These are phyloP conservation scores for Aporophyla nigra DNA, from an alignment of 2,888 invertebrate genomes.

Conservation along the genomic window DNA sequence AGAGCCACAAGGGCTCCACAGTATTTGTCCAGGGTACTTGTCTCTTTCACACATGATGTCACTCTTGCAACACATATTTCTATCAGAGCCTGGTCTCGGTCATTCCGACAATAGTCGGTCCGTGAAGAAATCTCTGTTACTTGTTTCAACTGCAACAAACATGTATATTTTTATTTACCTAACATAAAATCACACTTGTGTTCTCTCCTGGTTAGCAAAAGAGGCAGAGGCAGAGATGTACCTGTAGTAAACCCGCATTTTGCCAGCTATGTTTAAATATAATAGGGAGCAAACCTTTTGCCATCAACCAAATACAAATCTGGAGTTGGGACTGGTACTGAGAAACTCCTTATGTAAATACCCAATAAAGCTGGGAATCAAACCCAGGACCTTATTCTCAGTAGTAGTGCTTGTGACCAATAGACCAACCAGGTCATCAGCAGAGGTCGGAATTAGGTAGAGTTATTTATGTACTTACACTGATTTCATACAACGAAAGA, in stretches of 20 bases:
- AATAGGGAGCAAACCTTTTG: neutral
- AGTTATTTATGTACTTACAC: too few species aligned
- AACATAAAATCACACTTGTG: neutral
- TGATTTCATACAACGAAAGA: too few species aligned
- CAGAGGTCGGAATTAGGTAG: too few species aligned
- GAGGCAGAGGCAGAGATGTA: neutral
- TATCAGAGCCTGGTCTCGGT: slow-evolving; percentile 98
- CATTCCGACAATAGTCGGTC: slow-evolving; percentile 95
- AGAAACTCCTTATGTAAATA: neutral
- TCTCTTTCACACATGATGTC: slow-evolving; percentile 97
- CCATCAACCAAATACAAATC: neutral
- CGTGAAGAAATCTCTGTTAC: slow-evolving; percentile 96
- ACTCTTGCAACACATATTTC: slow-evolving; percentile 98
- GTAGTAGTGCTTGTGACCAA: too few species aligned
- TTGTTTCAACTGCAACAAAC: slow-evolving; percentile 91
- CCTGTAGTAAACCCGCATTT: neutral
- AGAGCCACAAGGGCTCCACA: slow-evolving; percentile 95
- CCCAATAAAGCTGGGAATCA: neutral
- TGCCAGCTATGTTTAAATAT: neutral
- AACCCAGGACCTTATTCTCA: neutral
- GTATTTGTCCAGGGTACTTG: slow-evolving; percentile 96
- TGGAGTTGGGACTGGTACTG: neutral
- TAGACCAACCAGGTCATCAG: too few species aligned
- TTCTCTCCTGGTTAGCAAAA: too few species aligned
- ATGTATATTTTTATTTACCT: slow-evolving; percentile 26